Evolutionary conservation across 2,797 vertebrate species (phyloP).

Genomic region (Xiphophorus birchmanni): DNA sequence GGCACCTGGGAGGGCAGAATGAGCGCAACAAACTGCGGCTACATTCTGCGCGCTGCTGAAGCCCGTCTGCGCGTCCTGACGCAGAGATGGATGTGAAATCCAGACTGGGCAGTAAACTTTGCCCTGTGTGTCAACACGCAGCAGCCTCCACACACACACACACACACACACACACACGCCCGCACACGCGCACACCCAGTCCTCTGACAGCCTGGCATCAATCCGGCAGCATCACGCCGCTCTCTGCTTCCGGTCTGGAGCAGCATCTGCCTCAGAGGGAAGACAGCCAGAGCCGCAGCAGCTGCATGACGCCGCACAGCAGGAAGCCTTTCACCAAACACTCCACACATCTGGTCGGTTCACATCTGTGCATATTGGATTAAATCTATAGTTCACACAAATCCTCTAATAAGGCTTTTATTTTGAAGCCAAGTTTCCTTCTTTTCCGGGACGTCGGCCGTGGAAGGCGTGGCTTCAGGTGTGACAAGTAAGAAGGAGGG

Average conservation of each 20-base stretch:
- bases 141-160: constrained; percentile 34
- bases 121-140: constrained; percentile 29
- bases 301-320: not conserved
- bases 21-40: not conserved
- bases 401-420: not conserved
- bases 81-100: not conserved
- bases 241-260: not conserved
- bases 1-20: not conserved
- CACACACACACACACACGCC: not conserved
- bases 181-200: not conserved
- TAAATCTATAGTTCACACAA: not conserved
- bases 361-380: not conserved
- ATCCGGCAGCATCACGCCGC: not conserved
- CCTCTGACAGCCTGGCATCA: not conserved
- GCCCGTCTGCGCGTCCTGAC: not conserved
- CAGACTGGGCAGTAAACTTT: constrained; percentile 37
- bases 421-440: not conserved
- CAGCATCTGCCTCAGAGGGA: not conserved
- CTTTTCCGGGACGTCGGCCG: not conserved
- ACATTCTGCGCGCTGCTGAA: constrained; percentile 28
- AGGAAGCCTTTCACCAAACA: not conserved
- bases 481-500: not conserved
- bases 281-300: not conserved
- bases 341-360: not conserved
- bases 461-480: not conserved